phyloP scores from a whole-genome alignment of 2,797 vertebrate genomes.

The Limnodromus scolopaceus region DNA sequence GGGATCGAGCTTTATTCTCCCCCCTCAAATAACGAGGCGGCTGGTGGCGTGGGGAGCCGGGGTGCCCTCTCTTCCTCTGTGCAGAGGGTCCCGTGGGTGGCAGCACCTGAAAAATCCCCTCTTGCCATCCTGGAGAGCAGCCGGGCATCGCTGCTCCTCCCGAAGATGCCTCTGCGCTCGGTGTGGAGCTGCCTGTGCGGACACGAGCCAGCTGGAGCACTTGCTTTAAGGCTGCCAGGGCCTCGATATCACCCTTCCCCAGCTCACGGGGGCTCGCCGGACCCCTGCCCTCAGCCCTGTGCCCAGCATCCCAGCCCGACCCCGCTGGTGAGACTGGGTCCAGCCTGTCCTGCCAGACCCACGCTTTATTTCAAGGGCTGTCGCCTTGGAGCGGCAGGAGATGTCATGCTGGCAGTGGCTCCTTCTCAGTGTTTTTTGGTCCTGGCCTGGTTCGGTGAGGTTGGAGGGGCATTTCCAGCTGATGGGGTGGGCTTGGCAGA shows the following conservation, averaged over 20 bases:
- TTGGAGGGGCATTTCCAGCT: background rate
- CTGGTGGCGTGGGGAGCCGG: background rate
- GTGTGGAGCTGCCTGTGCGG: background rate
- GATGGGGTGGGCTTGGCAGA: background rate
- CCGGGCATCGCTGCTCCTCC: background rate
- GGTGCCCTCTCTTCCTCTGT: background rate
- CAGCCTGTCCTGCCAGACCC: background rate
- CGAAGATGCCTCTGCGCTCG: background rate
- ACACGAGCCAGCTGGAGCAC: background rate
- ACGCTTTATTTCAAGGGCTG: background rate
- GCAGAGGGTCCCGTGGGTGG: background rate
- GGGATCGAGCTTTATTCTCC: background rate
- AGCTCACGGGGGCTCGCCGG: background rate
- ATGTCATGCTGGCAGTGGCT: background rate
- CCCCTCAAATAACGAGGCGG: accelerated
- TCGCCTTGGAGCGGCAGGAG: background rate
- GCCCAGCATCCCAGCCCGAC: accelerated
- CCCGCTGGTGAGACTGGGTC: accelerated
- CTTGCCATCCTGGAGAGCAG: background rate
- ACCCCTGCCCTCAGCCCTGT: background rate
- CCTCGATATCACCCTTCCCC: background rate
- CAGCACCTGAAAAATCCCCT: background rate
- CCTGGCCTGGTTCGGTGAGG: background rate
- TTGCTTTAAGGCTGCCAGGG: constrained; percentile 15
- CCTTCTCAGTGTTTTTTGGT: background rate